Evolutionary conservation across 2,888 invertebrate species (phyloP), one percentile per base, ranked within the genome.

Genomic region (Odontomyia ornata): DNA sequence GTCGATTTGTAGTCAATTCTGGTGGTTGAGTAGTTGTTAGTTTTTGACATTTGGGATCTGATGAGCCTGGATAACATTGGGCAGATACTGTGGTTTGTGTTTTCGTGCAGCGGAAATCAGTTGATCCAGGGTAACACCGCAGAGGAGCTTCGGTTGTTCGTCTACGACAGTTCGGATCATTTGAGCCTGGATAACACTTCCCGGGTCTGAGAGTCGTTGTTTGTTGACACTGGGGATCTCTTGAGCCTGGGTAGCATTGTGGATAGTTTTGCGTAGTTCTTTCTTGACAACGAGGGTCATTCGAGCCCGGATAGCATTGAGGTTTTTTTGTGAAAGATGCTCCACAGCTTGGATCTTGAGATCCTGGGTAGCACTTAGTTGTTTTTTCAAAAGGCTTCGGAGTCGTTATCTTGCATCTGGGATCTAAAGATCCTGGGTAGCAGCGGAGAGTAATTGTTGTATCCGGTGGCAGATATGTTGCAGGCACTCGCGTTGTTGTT

Each of bases 1-100:
- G 80, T 1, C 81, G 82, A 1, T 30, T 30, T 0, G 72, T 21
- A 7, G 13, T 56, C 9, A 18, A 11, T 56, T 18, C 56, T 56
- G 9, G 56, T 56, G 15, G 15, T 5, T 5, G n/a, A 15, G 18
- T 18, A 25, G 46, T 0, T 15, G 36, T 56, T 3, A 0, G 83
- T 83, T 62, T 83, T 0, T 84, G 82, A 67, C 86, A 85, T 21
- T 85, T 79, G 0, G 84, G 84, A 78, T 85, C 85, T 0, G 80
- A 82, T 5, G 82, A 82, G 18, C 85, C 85, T 4, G 86, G 86
- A 78, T 78, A 88, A 87, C 79, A 89, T 85, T 80, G 69, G 3
- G 15, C 9, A n/a, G 76, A 86, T 86, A 72, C 77, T 76, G 72
- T 60, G 7, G 28, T 80, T 79, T 62, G 80, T 76, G 79, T 30